Percentiles rank a stretch among this genome's conserved stretches.
phyloP scores from a whole-genome alignment of 2,888 invertebrate genomes.

The Malachius bipustulatus region DNA sequence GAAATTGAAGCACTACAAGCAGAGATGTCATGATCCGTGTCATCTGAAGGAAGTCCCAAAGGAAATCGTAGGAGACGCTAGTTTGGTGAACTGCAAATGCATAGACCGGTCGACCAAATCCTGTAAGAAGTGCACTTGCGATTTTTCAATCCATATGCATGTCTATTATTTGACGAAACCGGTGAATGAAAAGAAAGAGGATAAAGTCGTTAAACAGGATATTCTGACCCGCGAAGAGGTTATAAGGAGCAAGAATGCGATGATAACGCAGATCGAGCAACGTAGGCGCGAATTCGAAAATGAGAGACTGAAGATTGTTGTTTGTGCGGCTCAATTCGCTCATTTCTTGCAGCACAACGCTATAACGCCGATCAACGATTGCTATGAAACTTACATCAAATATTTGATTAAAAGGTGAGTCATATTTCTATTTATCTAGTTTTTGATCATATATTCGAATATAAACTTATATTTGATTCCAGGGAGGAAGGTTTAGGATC shows the following conservation, averaged over 20 bases:
- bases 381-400: constrained; percentile 28
- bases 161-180: constrained; percentile 29
- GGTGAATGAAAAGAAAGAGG: constrained; percentile 21
- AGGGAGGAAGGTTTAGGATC: too few relatives aligned
- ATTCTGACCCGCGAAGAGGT: constrained; percentile 23
- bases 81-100: constrained; percentile 25
- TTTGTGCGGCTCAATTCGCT: constrained; percentile 29
- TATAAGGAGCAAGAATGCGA: constrained; percentile 16
- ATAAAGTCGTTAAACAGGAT: constrained; percentile 21
- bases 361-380: constrained; percentile 29
- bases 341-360: constrained; percentile 30
- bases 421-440: too few relatives aligned
- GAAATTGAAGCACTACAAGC: constrained; percentile 27
- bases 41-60: constrained; percentile 26
- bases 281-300: constrained; percentile 20
- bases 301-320: constrained; percentile 25
- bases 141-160: constrained; percentile 29
- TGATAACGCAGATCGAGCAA: constrained; percentile 20
- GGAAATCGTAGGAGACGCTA: constrained; percentile 28
- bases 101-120: constrained; percentile 20
- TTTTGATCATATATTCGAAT: too few relatives aligned
- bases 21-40: constrained; percentile 31
- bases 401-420: constrained; percentile 28
- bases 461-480: too few relatives aligned
- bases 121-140: constrained; percentile 26